phyloP scores from a whole-genome alignment of 2,888 invertebrate species.

The Drosophila crucigera region DNA sequence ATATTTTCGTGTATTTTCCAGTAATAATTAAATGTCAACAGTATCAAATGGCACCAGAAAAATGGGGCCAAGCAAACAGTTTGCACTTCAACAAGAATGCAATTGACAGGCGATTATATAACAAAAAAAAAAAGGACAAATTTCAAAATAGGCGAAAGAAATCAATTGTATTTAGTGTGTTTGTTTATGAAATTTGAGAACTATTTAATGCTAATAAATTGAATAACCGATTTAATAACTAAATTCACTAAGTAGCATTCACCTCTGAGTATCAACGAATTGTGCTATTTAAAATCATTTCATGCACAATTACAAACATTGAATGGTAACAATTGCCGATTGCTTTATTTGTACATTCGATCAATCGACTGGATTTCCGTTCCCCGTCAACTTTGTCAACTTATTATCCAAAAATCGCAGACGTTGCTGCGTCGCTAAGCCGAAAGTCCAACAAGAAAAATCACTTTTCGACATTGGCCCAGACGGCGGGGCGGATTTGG shows the following conservation, averaged over 20 bases:
- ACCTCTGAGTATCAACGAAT: constrained; percentile 7
- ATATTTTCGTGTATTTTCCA: constrained; percentile 49
- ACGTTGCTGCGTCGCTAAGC: constrained; percentile 71
- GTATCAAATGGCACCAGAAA: constrained; percentile 52
- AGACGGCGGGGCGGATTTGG: background rate
- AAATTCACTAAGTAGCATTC: background rate
- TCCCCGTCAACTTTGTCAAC: constrained; percentile 23
- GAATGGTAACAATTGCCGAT: constrained; percentile 25
- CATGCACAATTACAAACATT: constrained; percentile 17
- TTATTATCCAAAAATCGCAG: constrained; percentile 65
- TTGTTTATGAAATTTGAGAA: background rate
- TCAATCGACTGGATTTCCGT: constrained; percentile 41
- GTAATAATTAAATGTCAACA: constrained; percentile 74
- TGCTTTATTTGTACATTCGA: constrained; percentile 34
- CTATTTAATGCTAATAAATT: background rate
- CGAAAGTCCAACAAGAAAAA: constrained; percentile 75
- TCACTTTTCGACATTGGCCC: constrained; percentile 66
- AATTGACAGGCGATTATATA: constrained; percentile 23
- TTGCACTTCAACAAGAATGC: constrained; percentile 14
- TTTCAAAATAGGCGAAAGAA: background rate
- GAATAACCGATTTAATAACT: background rate
- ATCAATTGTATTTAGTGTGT: background rate
- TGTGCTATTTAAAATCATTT: constrained; percentile 14
- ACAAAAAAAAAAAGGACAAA: background rate
- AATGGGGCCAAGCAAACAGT: constrained; percentile 26